phyloP scores from a whole-genome alignment of 2,113 vertebrate genomes.

The Erinaceus europaeus region DNA sequence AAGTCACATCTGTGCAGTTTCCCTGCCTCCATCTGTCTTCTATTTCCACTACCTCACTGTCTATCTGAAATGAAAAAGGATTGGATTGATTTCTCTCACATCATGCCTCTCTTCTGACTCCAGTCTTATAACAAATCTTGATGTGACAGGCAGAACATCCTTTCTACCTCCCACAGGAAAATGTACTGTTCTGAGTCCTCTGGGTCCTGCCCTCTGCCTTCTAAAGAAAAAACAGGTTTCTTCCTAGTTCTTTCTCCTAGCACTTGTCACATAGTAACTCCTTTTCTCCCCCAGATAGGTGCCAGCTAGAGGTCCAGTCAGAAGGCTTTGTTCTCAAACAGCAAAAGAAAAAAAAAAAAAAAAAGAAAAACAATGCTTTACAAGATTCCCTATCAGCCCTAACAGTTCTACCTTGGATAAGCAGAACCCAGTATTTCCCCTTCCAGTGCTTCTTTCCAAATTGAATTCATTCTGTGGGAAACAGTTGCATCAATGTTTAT shows the following conservation, averaged over 20 bases:
- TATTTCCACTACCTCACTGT: neutral
- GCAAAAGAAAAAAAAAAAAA: neutral
- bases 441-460: neutral
- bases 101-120: neutral
- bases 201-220: no score
- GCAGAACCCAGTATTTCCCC: no score
- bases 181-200: no score
- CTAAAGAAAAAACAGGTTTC: neutral
- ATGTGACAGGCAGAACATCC: neutral
- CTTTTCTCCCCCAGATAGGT: neutral
- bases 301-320: neutral
- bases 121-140: neutral
- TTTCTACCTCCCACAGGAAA: neutral
- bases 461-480: neutral
- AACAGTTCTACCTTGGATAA: fast-evolving
- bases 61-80: neutral
- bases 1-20: no score
- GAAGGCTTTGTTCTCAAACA: neutral
- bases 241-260: neutral
- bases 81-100: neutral
- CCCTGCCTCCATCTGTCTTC: neutral
- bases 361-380: neutral
- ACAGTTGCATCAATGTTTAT: fast-evolving
- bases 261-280: neutral
- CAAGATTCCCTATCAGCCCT: neutral